Evolutionary conservation across 2,113 vertebrate species (phyloP), one percentile per base, ranked within the genome.

Genomic region (Catagonus wagneri): DNA sequence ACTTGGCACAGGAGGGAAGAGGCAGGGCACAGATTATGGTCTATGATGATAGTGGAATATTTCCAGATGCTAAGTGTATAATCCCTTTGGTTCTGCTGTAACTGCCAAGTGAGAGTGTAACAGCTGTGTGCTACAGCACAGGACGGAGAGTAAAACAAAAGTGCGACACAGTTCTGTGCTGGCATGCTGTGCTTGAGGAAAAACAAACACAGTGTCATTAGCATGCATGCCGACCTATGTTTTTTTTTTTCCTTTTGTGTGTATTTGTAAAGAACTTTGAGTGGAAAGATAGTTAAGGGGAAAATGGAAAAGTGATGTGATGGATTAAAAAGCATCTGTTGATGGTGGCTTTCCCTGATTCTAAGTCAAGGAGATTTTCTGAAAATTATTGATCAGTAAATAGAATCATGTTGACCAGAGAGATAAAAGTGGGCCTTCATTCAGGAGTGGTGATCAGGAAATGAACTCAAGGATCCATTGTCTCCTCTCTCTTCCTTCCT

Each of bases 11-110:
- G 81, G 79, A 50, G 54, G 75, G 76, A 90, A 85, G 90, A 83
- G 84, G 44, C 58, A 69, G 39, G 56, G 72, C 34, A 6, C 15
- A 58, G 81, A 56, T 60, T 76, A 50, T 56, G 36, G 89, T 92
- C 78, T 89, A 17, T 36, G 79, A 58, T 81, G 90, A 69, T 9
- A 13, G 74, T 94, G 94, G 95, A 94, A 54, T 68, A 72, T 72
- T 97, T 98, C 96, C 97, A 94, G 91, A 96, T 91, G 95, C 89
- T 75, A 60, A 95, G 93, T 87, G 89, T 95, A 66, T 97, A 96
- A 97, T 97, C 96, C 91, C 89, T 84, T 96, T 96, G 93, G 90
- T 97, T 97, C 96, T 93, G 93, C 94, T 17, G 72, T 17, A 89
- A 52, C 61, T 97, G 96, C 97, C 96, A 94, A 97, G 91, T 0